Percentiles rank a stretch among this genome's conserved stretches.
Evolutionary conservation across 2,888 invertebrate species (phyloP).

Genomic region (Orthosia gracilis): DNA sequence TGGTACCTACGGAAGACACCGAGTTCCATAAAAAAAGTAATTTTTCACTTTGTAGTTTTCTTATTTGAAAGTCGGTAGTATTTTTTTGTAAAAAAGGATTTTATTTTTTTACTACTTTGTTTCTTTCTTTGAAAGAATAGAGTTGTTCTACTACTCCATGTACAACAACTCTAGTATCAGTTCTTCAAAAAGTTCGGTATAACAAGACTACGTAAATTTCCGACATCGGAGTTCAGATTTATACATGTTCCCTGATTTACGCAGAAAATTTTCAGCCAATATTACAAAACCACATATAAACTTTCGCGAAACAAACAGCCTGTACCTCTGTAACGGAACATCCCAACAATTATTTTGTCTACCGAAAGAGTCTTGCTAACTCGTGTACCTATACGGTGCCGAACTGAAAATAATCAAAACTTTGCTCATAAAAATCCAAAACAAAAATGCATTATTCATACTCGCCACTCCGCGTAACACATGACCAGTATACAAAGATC

Average conservation of each 20-base stretch:
- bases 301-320: constrained; percentile 78
- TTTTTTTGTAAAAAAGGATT: too few relatives aligned
- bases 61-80: too few relatives aligned
- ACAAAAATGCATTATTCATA: constrained; percentile 92
- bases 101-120: not conserved
- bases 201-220: constrained; percentile 18
- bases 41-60: too few relatives aligned
- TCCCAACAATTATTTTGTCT: constrained; percentile 83
- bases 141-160: not conserved
- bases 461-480: constrained; percentile 83
- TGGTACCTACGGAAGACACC: too few relatives aligned
- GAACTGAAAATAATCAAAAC: constrained; percentile 91
- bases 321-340: constrained; percentile 67
- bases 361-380: constrained; percentile 78
- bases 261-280: constrained; percentile 53
- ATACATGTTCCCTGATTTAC: constrained; percentile 44
- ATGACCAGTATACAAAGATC: constrained; percentile 76
- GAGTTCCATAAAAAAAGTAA: too few relatives aligned
- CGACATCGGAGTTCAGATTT: constrained; percentile 41
- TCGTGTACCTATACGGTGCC: constrained; percentile 83
- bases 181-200: not conserved
- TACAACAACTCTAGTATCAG: not conserved
- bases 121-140: not conserved
- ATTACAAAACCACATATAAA: constrained; percentile 75
- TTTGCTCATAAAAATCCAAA: constrained; percentile 91